A percentile compares a stretch with the other conserved stretches of the same genome.
phyloP scores from a whole-genome alignment of 2,113 vertebrate genomes.

The Bagarius yarrelli region DNA sequence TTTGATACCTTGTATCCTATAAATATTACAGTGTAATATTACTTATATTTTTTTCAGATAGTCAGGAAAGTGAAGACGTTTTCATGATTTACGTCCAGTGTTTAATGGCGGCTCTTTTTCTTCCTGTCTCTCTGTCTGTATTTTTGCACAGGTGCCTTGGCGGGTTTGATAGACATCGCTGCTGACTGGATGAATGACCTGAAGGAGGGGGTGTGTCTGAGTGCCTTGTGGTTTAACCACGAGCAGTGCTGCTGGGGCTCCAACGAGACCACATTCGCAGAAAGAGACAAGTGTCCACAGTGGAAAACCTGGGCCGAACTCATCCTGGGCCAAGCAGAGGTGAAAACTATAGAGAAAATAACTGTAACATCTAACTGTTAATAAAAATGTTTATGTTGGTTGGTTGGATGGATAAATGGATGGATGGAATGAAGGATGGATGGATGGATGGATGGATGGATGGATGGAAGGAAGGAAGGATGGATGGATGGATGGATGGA shows the following conservation, averaged over 20 bases:
- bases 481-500: not conserved
- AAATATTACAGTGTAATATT: no score
- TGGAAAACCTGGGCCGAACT: conserved; percentile 99
- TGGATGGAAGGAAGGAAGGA: no score
- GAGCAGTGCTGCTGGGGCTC: conserved; percentile 99
- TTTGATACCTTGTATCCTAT: not conserved
- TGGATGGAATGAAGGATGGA: no score
- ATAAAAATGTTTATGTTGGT: not conserved
- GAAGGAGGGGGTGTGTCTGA: conserved; percentile 96
- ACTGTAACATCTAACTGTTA: not conserved
- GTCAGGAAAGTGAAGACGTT: no score
- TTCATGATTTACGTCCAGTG: no score
- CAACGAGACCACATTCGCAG: conserved; percentile 92
- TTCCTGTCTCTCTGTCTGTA: not conserved
- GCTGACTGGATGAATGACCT: conserved; percentile 98
- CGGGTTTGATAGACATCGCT: conserved; percentile 96
- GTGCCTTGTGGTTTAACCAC: conserved; percentile 96
- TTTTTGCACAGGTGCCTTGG: conserved; percentile 83
- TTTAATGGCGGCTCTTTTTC: not conserved
- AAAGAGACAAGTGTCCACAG: conserved; percentile 94
- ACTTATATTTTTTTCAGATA: no score
- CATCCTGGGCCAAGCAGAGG: conserved; percentile 95
- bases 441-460: no score
- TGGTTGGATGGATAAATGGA: no score
- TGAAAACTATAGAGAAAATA: conserved; percentile 60